Conservation (phyloP, 2,113 vertebrate species). For the Chrysochloris asiatica region DNA sequence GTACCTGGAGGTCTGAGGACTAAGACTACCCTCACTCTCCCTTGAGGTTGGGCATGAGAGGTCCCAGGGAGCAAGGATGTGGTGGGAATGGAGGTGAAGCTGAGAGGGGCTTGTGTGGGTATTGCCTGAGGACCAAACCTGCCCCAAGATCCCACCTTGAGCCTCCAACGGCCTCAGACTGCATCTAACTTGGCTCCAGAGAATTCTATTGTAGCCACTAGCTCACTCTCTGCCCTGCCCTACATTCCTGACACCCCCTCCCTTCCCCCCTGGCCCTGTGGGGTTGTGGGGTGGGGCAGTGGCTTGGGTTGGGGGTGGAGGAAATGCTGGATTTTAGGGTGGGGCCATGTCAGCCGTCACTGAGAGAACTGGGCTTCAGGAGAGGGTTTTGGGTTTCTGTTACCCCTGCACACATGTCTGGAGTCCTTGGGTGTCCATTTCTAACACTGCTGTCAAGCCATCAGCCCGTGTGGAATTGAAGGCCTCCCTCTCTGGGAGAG, state of each 20-base stretch:
- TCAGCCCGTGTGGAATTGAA: accelerated
- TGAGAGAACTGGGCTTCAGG: constrained; percentile 6
- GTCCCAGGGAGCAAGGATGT: not conserved
- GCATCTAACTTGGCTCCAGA: not conserved
- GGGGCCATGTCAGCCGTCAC: not conserved
- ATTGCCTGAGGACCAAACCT: not conserved
- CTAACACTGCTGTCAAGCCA: not conserved
- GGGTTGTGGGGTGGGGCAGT: constrained; percentile 20
- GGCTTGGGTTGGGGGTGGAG: constrained; percentile 41
- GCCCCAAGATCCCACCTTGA: not conserved
- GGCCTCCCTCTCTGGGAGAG: not conserved
- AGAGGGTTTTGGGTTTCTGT: constrained; percentile 21
- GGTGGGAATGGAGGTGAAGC: no score
- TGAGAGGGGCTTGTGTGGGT: not conserved
- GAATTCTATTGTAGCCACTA: not conserved
- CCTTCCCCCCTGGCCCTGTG: not conserved
- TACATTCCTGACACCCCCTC: constrained; percentile 63
- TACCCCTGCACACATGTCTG: not conserved
- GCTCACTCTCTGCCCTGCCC: constrained; percentile 39
- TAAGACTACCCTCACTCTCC: not conserved
- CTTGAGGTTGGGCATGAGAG: not conserved
- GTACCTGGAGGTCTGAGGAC: not conserved
- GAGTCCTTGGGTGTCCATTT: not conserved
- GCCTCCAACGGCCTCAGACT: not conserved
- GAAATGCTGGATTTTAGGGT: constrained; percentile 17